A percentile compares a stretch with the other conserved stretches of the same genome.
Conservation (phyloP, 1,140 invertebrate genomes). For the Ceratitis capitata region DNA sequence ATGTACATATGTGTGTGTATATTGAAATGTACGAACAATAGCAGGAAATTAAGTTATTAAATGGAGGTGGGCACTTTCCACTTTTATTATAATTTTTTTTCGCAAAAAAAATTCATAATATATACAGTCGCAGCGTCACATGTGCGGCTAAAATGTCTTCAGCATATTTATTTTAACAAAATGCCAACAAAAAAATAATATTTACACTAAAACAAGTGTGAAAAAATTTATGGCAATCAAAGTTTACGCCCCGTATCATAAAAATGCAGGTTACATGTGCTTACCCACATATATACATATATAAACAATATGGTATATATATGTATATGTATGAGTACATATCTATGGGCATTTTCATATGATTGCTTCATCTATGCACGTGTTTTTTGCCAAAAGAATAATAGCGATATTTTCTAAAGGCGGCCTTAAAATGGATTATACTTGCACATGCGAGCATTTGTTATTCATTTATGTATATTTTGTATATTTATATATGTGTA, state of each 20-base stretch:
- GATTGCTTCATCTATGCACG: too few species aligned
- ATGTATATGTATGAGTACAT: neutral
- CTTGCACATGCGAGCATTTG: conserved; percentile 27
- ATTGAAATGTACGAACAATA: neutral
- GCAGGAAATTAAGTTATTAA: conserved; percentile 31
- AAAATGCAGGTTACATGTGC: neutral
- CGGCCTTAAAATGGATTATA: conserved; percentile 35
- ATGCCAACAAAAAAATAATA: neutral
- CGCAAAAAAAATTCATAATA: neutral
- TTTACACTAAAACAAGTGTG: conserved; percentile 22
- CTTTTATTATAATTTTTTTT: neutral
- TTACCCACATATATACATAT: neutral
- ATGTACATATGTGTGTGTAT: neutral
- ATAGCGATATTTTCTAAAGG: neutral
- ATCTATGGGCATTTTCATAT: too few species aligned
- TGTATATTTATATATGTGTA: neutral
- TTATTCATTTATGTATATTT: too few species aligned
- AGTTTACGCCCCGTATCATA: neutral
- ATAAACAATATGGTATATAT: neutral
- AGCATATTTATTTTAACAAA: neutral
- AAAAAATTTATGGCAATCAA: conserved; percentile 8
- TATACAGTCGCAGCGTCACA: neutral
- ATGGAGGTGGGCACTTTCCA: conserved; percentile 18
- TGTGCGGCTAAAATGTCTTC: neutral
- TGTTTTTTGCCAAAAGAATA: neutral